Percentiles rank a stretch among this genome's conserved stretches.
phyloP scores from a whole-genome alignment of 2,113 vertebrate genomes.

The Pionites leucogaster region DNA sequence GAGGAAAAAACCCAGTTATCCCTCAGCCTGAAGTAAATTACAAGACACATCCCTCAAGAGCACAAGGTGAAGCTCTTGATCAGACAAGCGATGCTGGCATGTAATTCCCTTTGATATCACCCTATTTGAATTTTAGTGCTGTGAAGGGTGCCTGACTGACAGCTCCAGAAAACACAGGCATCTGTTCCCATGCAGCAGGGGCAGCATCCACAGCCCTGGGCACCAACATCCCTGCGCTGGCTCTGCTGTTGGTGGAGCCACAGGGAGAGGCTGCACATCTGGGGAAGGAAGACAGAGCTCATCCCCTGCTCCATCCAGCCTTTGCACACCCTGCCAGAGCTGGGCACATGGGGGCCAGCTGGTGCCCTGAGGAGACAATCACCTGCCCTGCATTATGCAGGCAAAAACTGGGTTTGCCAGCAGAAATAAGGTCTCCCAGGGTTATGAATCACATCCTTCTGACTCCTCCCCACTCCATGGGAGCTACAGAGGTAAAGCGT shows the following conservation, averaged over 20 bases:
- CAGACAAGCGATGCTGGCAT: background rate
- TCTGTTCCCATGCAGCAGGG: background rate
- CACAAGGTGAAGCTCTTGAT: slow-evolving; percentile 53
- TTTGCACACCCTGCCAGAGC: background rate
- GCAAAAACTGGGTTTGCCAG: background rate
- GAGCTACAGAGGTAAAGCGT: background rate
- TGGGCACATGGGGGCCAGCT: rapidly evolving
- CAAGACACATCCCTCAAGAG: slow-evolving; percentile 1
- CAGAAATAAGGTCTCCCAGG: background rate
- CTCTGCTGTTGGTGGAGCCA: background rate
- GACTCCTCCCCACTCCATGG: rapidly evolving
- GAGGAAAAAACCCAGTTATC: background rate
- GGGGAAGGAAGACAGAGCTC: background rate
- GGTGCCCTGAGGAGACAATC: background rate
- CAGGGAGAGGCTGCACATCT: background rate
- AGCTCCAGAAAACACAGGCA: background rate
- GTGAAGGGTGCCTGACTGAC: slow-evolving; percentile 30
- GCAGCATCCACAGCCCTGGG: background rate
- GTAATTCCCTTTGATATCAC: slow-evolving; percentile 37
- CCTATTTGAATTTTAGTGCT: slow-evolving; percentile 41
- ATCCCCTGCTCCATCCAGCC: background rate
- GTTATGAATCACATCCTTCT: background rate
- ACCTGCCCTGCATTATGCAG: background rate
- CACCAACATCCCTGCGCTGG: rapidly evolving
- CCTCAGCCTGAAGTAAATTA: slow-evolving; percentile 54